A percentile compares a stretch with the other conserved stretches of the same genome.
phyloP scores from a whole-genome alignment of 2,888 invertebrate species.

The Erebia epiphron region DNA sequence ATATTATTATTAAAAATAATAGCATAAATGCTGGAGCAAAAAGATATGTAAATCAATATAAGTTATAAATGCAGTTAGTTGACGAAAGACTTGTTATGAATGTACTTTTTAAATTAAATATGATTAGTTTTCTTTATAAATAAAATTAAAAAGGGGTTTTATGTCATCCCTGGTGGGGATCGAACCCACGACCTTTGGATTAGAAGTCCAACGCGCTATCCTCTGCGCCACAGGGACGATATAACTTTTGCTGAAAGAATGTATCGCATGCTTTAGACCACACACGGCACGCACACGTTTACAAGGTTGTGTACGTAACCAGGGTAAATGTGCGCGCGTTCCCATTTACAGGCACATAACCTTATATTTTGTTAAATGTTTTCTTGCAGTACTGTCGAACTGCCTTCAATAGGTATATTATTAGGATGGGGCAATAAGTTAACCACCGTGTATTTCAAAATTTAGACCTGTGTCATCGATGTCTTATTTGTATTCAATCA shows the following conservation, averaged over 20 bases:
- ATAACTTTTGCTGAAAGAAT: neutral
- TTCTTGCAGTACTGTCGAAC: too few relatives aligned
- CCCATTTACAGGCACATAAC: too few relatives aligned
- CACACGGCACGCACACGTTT: slow-evolving; percentile 4
- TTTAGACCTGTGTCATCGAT: neutral
- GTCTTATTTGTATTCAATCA: slow-evolving; percentile 6
- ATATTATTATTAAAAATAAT: neutral
- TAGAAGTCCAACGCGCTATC: slow-evolving; percentile 95
- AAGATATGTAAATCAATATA: too few relatives aligned
- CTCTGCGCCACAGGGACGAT: slow-evolving; percentile 83
- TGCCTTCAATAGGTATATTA: too few relatives aligned
- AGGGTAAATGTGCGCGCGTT: too few relatives aligned
- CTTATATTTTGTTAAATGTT: too few relatives aligned
- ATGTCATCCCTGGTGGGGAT: slow-evolving; percentile 90
- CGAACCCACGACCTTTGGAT: slow-evolving; percentile 94
- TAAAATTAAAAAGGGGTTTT: neutral
- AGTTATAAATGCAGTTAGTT: too few relatives aligned
- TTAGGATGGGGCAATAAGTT: too few relatives aligned
- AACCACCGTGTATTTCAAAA: too few relatives aligned
- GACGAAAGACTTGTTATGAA: neutral
- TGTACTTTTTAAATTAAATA: neutral
- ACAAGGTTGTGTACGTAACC: neutral
- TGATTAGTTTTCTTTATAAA: neutral
- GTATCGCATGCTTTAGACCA: neutral
- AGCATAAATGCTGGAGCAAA: too few relatives aligned